Percentiles rank a stretch among this genome's conserved stretches.
Conservation (phyloP, 2,888 invertebrate species). For the Callyntrura guangdongensis region DNA sequence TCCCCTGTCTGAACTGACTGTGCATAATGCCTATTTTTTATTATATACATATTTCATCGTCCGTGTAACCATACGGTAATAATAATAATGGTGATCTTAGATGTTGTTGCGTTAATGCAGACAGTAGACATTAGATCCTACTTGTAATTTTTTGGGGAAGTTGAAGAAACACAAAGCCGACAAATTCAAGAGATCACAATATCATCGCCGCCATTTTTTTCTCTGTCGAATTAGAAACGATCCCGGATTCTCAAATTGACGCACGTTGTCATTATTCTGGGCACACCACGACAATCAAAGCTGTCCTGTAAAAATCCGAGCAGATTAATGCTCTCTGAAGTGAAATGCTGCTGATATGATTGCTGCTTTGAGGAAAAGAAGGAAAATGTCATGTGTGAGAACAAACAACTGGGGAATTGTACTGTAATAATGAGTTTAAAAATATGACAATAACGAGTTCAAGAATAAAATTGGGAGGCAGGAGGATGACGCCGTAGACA, state of each 20-base stretch:
- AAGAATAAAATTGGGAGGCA: not conserved
- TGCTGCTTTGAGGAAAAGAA: not conserved
- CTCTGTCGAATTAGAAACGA: not conserved
- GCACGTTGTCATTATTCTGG: slow-evolving; percentile 11
- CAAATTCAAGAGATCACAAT: slow-evolving; percentile 15
- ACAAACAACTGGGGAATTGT: not conserved
- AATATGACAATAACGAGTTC: not conserved
- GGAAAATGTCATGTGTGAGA: not conserved
- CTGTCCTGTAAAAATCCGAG: not conserved
- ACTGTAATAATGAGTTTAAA: not conserved
- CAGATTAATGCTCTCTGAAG: not conserved
- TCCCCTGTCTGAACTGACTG: too few relatives aligned
- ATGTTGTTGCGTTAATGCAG: not conserved
- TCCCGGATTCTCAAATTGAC: not conserved
- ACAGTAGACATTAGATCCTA: not conserved
- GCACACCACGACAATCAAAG: not conserved
- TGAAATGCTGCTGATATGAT: not conserved
- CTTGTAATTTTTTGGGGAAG: not conserved
- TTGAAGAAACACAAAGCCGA: not conserved
- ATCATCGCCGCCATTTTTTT: slow-evolving; percentile 1
- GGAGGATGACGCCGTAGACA: not conserved
- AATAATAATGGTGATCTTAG: too few relatives aligned
- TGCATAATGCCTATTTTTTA: too few relatives aligned
- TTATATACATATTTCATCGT: too few relatives aligned
- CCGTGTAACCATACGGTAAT: too few relatives aligned